phyloP scores from a whole-genome alignment of 2,888 invertebrate genomes.

The Cactoblastis cactorum region DNA sequence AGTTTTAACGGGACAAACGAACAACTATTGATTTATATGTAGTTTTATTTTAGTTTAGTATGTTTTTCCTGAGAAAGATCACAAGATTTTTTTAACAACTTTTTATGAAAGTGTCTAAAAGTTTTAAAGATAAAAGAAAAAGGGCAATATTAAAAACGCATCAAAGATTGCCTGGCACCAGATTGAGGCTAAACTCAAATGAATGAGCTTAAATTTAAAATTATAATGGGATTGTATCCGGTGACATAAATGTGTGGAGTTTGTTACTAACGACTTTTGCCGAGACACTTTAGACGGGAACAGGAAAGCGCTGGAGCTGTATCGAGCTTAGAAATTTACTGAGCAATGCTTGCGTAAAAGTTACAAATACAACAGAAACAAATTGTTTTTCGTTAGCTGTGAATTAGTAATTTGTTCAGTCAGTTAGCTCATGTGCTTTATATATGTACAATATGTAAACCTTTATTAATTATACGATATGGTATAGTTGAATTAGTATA shows the following conservation, averaged over 20 bases:
- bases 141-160: constrained; percentile 56
- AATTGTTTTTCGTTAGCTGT: too few relatives aligned
- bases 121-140: constrained; percentile 18
- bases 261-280: constrained; percentile 79
- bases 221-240: constrained; percentile 79
- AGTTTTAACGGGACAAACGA: too few relatives aligned
- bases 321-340: background rate
- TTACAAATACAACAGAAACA: background rate
- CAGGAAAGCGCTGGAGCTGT: constrained; percentile 38
- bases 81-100: background rate
- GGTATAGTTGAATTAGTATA: too few relatives aligned
- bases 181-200: constrained; percentile 70
- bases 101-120: background rate
- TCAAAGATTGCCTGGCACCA: constrained; percentile 64
- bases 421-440: too few relatives aligned
- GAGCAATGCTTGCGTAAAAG: background rate
- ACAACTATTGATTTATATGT: too few relatives aligned
- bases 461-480: too few relatives aligned
- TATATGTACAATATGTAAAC: too few relatives aligned
- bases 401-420: too few relatives aligned
- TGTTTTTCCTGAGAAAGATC: too few relatives aligned
- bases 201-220: constrained; percentile 78
- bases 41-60: too few relatives aligned
- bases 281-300: constrained; percentile 55
- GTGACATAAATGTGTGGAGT: constrained; percentile 80